A percentile compares a stretch with the other conserved stretches of the same genome.
These are phyloP conservation scores for Nyctalus aviator DNA, from an alignment of 2,797 vertebrate species.

Conservation along the genomic window DNA sequence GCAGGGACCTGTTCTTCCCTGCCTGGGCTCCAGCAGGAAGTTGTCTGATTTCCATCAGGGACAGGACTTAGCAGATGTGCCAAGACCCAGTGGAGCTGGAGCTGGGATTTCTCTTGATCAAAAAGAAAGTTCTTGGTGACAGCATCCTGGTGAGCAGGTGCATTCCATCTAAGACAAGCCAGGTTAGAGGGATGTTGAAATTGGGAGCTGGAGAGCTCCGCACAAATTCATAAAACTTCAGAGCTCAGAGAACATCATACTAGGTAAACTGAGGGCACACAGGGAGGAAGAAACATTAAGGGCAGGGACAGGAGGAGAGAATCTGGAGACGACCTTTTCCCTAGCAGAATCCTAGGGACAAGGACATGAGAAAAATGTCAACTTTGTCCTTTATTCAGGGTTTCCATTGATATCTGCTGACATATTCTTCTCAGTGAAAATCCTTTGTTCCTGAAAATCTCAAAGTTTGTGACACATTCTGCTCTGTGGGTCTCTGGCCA, in stretches of 20 bases:
- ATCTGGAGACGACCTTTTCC: background rate
- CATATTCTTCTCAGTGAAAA: background rate
- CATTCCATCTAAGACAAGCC: background rate
- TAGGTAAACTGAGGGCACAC: background rate
- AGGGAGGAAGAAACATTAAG: background rate
- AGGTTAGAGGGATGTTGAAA: background rate
- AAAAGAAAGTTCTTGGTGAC: constrained; percentile 4
- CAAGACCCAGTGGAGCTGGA: background rate
- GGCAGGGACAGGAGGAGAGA: background rate
- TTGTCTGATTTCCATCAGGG: background rate
- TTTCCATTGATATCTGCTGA: background rate
- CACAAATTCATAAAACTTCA: background rate
- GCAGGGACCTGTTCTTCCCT: background rate
- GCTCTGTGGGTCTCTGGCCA: background rate
- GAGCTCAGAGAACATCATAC: background rate
- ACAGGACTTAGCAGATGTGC: background rate
- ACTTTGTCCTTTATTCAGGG: background rate
- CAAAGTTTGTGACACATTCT: background rate
- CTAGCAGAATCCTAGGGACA: background rate
- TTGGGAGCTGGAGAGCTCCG: background rate
- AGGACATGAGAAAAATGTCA: background rate
- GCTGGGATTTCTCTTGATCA: constrained; percentile 5
- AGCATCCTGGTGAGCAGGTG: background rate
- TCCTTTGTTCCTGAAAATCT: background rate
- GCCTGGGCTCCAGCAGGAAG: background rate